Conservation (phyloP, 2,888 invertebrate species). For the Dolichomitus sp. region DNA sequence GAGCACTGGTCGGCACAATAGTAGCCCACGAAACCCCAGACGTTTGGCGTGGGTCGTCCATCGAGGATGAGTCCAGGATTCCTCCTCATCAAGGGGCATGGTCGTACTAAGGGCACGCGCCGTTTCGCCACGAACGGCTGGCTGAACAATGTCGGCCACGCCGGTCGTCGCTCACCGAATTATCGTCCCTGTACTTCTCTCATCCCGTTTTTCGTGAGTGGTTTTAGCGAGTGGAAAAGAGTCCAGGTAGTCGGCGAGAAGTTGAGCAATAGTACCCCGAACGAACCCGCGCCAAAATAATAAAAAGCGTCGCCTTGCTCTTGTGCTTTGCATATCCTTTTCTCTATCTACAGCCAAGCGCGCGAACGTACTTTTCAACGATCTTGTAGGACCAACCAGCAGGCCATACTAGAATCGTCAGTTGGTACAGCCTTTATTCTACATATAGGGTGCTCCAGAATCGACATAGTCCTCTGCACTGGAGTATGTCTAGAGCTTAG, state of each 20-base stretch:
- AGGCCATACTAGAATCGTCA: slow-evolving; percentile 72
- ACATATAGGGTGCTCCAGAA: slow-evolving; percentile 40
- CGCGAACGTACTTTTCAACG: slow-evolving; percentile 78
- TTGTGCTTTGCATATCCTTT: slow-evolving; percentile 34
- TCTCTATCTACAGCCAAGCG: slow-evolving; percentile 24
- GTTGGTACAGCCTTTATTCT: slow-evolving; percentile 31
- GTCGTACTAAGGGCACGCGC: slow-evolving; percentile 71
- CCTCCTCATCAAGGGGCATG: slow-evolving; percentile 39
- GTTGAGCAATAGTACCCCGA: slow-evolving; percentile 43
- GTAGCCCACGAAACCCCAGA: background rate
- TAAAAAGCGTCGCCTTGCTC: slow-evolving; percentile 39
- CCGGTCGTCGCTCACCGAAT: slow-evolving; percentile 76
- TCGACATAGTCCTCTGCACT: background rate
- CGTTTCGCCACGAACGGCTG: slow-evolving; percentile 71
- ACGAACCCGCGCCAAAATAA: slow-evolving; percentile 49
- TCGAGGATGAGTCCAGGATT: slow-evolving; percentile 65
- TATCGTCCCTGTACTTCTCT: slow-evolving; percentile 71
- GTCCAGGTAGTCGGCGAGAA: slow-evolving; percentile 53
- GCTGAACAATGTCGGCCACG: slow-evolving; percentile 63
- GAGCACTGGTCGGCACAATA: slow-evolving; percentile 30
- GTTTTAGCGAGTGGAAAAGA: slow-evolving; percentile 13
- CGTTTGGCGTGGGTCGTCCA: slow-evolving; percentile 57
- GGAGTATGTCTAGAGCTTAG: background rate
- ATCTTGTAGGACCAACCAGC: slow-evolving; percentile 72
- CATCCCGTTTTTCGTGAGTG: slow-evolving; percentile 37